A percentile compares a stretch with the other conserved stretches of the same genome.
Conservation (phyloP, 2,888 invertebrate species). For the Bombylius major region DNA sequence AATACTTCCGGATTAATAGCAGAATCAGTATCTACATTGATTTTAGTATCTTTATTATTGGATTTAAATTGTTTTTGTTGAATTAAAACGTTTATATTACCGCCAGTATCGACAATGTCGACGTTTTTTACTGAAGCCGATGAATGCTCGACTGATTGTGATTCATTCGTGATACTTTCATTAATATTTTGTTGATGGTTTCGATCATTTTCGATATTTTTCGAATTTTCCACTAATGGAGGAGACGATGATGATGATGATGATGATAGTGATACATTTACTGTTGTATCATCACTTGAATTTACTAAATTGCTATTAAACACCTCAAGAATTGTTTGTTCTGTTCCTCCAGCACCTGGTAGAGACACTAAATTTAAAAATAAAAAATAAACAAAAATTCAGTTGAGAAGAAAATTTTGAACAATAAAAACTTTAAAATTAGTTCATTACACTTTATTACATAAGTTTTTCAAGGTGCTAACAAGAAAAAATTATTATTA, state of each 20-base stretch:
- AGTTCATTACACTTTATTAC: conserved; percentile 1
- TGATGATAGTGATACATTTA: background rate
- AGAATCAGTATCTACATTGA: no score
- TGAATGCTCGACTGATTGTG: background rate
- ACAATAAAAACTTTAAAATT: background rate
- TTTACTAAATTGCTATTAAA: conserved; percentile 23
- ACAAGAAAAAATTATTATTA: background rate
- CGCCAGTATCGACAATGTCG: background rate
- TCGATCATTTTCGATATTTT: background rate
- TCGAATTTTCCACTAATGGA: background rate
- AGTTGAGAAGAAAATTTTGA: no score
- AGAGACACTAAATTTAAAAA: conserved; percentile 30
- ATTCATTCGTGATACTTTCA: background rate
- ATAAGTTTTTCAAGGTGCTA: background rate
- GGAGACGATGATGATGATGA: background rate
- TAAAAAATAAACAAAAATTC: background rate
- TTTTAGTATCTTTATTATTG: background rate
- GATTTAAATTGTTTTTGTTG: background rate
- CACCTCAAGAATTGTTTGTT: conserved; percentile 32
- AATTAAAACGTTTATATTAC: background rate
- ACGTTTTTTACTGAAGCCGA: background rate
- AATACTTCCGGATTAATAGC: background rate
- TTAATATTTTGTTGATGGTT: background rate
- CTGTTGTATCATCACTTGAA: conserved; percentile 9
- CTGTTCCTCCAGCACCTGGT: conserved; percentile 33